A percentile compares a stretch with the other conserved stretches of the same genome.
These are phyloP conservation scores for Tricholauxania praeusta DNA, from an alignment of 2,888 invertebrate genomes.

Conservation along the genomic window DNA sequence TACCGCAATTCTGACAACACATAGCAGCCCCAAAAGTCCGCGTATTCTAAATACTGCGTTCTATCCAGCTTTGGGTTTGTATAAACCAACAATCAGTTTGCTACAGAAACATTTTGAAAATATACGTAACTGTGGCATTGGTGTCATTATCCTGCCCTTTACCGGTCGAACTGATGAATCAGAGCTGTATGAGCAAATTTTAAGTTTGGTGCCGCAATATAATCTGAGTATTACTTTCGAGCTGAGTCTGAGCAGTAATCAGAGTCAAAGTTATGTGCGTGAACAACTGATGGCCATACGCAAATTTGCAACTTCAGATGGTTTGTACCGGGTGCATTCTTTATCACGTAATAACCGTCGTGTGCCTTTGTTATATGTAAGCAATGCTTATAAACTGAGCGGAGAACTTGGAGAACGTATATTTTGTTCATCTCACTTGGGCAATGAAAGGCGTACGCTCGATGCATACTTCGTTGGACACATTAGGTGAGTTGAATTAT, in stretches of 20 bases:
- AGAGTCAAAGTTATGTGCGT: constrained; percentile 69
- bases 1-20: not conserved
- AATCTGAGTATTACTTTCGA: constrained; percentile 73
- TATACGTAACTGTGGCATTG: constrained; percentile 72
- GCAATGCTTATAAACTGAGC: constrained; percentile 73
- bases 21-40: constrained; percentile 31
- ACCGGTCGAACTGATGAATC: constrained; percentile 54
- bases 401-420: constrained; percentile 57
- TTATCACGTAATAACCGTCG: constrained; percentile 54
- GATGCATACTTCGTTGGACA: constrained; percentile 74
- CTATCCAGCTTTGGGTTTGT: constrained; percentile 64
- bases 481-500: constrained; percentile 57
- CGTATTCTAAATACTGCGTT: constrained; percentile 63
- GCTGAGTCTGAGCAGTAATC: constrained; percentile 72
- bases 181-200: constrained; percentile 64
- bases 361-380: constrained; percentile 75
- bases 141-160: constrained; percentile 73
- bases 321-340: constrained; percentile 65
- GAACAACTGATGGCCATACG: constrained; percentile 65
- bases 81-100: constrained; percentile 63
- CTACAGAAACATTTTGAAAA: constrained; percentile 73
- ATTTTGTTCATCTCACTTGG: constrained; percentile 56
- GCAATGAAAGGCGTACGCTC: constrained; percentile 68
- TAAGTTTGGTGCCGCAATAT: constrained; percentile 68
- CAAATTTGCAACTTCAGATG: constrained; percentile 52